Base-by-base conservation (phyloP, 2,113 vertebrate species). In the Pycnonotus jocosus region DNA sequence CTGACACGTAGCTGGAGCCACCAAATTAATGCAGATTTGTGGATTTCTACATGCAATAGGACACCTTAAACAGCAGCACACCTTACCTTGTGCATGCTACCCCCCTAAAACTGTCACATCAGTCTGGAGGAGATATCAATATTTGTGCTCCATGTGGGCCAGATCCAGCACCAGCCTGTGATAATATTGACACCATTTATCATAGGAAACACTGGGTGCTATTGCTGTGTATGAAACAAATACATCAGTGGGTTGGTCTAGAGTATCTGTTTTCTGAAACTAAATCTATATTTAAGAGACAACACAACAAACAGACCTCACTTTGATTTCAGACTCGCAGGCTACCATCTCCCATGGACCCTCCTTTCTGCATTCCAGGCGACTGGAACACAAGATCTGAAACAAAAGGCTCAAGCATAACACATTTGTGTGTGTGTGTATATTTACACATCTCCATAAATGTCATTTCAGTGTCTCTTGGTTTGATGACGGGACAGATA, bases 1-100 rank as follows among this genome's bases (percentile, higher is more conserved):
- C n/a, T 90, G 96, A 68, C 30, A 86, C 76, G 22, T 78, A 94
- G 72, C 76, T 92, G 70, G 62, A 87, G 66, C 64, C 40, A 14
- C 38, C 33, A 93, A 81, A 81, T 14, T 61, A 73, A 86, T 60
- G 60, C 71, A 76, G 58, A 94, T 66, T 35, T 54, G 68, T 48
- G 76, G 78, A 45, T 87, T 88, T 80, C 66, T 82, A 27, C 5
- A 5, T 38, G 54, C 50, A 92, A 15, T 10, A 57, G 30, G 48
- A 57, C 23, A 93, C 47, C 38, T 79, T 65, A 77, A 87, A 76
- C 80, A 82, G 78, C 70, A 84, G 84, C 37, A 70, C 57, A 68
- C 12, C 58, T 90, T 69, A 35, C 7, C 25, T 21, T 1, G 1
- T 18, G 25, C 20, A 31, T 38, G 28, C 25, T 30, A 60, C 16